These are phyloP conservation scores for Picus viridis DNA, from an alignment of 2,797 vertebrate genomes.

Conservation along the genomic window DNA sequence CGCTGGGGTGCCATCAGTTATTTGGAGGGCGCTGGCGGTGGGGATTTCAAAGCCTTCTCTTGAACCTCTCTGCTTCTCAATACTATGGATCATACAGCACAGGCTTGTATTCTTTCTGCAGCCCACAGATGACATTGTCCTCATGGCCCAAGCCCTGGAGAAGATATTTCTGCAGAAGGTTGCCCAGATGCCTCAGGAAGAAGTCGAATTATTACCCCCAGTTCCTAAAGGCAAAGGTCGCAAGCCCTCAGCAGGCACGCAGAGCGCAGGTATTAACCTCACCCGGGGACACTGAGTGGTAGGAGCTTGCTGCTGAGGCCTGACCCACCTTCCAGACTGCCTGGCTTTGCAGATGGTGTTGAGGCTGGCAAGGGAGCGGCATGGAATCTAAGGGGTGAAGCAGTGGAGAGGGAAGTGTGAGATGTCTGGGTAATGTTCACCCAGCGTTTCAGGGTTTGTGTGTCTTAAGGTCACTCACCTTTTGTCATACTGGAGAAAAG, in stretches of 20 bases:
- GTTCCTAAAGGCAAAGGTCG: slow-evolving; percentile 88
- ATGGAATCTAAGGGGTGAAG: neutral
- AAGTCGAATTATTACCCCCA: slow-evolving; percentile 87
- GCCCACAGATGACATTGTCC: slow-evolving; percentile 98
- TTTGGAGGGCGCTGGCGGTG: neutral
- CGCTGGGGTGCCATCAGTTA: neutral
- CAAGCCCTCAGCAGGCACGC: slow-evolving; percentile 76
- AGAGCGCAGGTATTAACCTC: slow-evolving; percentile 72
- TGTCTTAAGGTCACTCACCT: neutral
- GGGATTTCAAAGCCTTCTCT: neutral
- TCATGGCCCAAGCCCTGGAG: slow-evolving; percentile 97
- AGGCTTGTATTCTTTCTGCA: slow-evolving; percentile 60
- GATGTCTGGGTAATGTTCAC: neutral
- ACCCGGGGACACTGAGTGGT: fast-evolving
- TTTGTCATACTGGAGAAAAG: neutral
- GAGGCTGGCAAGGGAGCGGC: neutral
- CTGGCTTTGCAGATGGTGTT: neutral
- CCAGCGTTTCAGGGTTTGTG: neutral
- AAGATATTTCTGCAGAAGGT: slow-evolving; percentile 97
- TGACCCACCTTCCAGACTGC: neutral
- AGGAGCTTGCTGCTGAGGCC: neutral
- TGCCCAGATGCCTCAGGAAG: slow-evolving; percentile 90
- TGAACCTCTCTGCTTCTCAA: neutral
- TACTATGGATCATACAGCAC: neutral
- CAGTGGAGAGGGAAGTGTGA: neutral